Evolutionary conservation across 2,888 invertebrate species (phyloP), one percentile per base, ranked within the genome.

Genomic region (Papilio gigon): DNA sequence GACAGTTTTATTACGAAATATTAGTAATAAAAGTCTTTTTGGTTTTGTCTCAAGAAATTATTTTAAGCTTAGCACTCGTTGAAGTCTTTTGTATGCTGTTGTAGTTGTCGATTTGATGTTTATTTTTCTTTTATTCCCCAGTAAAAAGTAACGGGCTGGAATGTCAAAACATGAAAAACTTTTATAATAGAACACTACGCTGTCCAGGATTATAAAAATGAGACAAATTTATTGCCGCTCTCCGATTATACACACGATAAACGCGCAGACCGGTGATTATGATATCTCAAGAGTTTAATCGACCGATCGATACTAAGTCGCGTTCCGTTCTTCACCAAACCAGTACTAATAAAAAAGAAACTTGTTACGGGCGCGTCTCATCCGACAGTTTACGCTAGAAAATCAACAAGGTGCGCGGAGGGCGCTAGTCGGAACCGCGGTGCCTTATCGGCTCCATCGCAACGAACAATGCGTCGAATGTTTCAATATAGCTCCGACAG

Each of bases 251-350:
- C 79, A 85, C 86, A 89, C 88, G 90, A 91, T 92, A 91, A 90
- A 92, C 89, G 86, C 87, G 78, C 85, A 89, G 88, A 87, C 90
- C 90, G 86, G 90, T 91, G 91, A 92, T 92, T 92, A 92, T 91
- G 91, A 91, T 92, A 92, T 92, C 92, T 91, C 80, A 63, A 76
- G 78, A 81, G 84, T 87, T 84, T 88, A 90, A 92, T 91, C 91
- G 88, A 85, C 85, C 81, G 84, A 90, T 90, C 91, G 90, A 88
- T 89, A 89, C 86, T 76, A 78, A 85, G 86, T 84, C 82, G 89
- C 90, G 90, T 88, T 89, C 88, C 86, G 89, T 89, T 89, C 86
- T 85, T 86, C 83, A 88, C 87, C 82, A 89, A 89, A 91, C 91
- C 90, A 85, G 91, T 90, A 89, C 85, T 84, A 88, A 90, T 91